Conservation (phyloP, 1,140 invertebrate species). For the Eurosta solidaginis region DNA sequence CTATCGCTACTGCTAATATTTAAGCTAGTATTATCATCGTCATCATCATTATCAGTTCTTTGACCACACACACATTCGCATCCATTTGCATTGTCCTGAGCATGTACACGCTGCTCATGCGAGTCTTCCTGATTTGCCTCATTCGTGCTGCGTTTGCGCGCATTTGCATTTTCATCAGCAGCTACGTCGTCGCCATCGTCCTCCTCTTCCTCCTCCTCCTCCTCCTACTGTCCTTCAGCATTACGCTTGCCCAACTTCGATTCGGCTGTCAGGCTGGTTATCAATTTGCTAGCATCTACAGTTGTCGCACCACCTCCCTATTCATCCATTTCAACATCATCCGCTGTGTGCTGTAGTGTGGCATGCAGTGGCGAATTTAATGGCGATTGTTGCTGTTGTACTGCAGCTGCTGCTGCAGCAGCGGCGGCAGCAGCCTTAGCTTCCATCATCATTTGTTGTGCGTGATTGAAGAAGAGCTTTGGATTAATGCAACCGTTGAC, state of each 20-base stretch:
- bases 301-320: conserved; percentile 26
- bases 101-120: background rate
- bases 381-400: conserved; percentile 49
- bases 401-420: conserved; percentile 44
- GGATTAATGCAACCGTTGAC: conserved; percentile 53
- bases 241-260: conserved; percentile 23
- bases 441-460: conserved; percentile 58
- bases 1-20: conserved; percentile 53
- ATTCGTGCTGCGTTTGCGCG: conserved; percentile 39
- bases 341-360: background rate
- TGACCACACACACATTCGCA: conserved; percentile 36
- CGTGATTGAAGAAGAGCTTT: conserved; percentile 57
- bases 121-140: conserved; percentile 28
- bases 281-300: conserved; percentile 30
- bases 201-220: background rate
- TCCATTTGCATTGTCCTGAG: conserved; percentile 38
- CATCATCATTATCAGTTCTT: conserved; percentile 34
- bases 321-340: conserved; percentile 8
- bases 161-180: conserved; percentile 25
- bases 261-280: conserved; percentile 29
- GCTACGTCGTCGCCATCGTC: conserved; percentile 1
- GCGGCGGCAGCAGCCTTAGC: conserved; percentile 55
- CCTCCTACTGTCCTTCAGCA: background rate
- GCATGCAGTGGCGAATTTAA: conserved; percentile 44
- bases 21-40: conserved; percentile 54